Base-by-base conservation (phyloP, 2,888 invertebrate species). In the Cantharis rustica region DNA sequence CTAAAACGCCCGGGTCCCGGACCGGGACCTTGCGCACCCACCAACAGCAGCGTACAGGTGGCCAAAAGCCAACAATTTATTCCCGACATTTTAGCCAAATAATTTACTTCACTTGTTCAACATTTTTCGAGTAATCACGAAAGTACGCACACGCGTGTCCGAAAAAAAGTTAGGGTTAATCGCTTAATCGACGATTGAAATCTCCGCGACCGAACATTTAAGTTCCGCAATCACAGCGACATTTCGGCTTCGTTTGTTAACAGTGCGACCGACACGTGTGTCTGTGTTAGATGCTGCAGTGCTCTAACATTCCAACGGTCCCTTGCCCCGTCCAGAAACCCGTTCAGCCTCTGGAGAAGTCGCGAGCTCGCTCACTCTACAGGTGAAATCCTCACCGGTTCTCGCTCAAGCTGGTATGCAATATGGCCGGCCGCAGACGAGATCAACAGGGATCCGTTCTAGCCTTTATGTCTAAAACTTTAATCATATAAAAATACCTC, bases 321-420 rank as follows among this genome's bases (percentile, higher is more conserved):
- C 86, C 87, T 85, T 84, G 84, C 87, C 87, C 86, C 88, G 86
- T 86, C 84, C 82, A 84, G 80, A 84, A 85, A 86, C 86, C 86
- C 84, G 87, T 86, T 86, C 86, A 86, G 87, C 86, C 87, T 87
- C 87, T 86, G 86, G 86, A 86, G 85, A 84, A 83, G 81, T 80
- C 82, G 75, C 72, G 75, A 77, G 80, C 80, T 81, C 79, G 83
- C 85, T 84, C 84, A 80, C 82, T 86, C 82, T 80, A 79, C 79
- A 82, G 74, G 75, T 72, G 79, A 77, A 79, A 80, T 78, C 79
- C 75, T 80, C 75, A 79, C 78, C 81, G 74, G 84, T 83, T 86
- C 87, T 85, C 85, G 79, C 85, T 88, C 87, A 80, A 83, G 84
- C 85, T 88, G 88, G 88, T 89, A 89, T 89, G 88, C 88, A 88